phyloP scores from a whole-genome alignment of 2,888 invertebrate species.

The Drosophila infuscata region DNA sequence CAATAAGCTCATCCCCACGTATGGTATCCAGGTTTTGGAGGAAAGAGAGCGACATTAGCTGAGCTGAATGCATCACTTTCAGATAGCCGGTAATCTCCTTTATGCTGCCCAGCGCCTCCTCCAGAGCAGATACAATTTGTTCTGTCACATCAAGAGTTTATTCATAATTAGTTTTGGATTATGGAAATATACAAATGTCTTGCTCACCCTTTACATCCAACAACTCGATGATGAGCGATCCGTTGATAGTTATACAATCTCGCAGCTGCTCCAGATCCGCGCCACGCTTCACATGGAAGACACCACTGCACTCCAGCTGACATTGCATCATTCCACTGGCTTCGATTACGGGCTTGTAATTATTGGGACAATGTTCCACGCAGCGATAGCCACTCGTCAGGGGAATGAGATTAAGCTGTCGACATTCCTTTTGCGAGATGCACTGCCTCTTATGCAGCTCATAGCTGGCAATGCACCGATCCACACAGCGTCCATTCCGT shows the following conservation, averaged over 20 bases:
- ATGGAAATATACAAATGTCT: no score
- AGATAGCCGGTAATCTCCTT: constrained; percentile 89
- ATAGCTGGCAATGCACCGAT: constrained; percentile 64
- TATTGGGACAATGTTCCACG: constrained; percentile 88
- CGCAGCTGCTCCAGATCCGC: constrained; percentile 84
- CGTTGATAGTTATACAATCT: constrained; percentile 90
- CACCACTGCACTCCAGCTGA: constrained; percentile 65
- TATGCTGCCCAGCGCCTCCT: constrained; percentile 87
- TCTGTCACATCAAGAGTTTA: constrained; percentile 47
- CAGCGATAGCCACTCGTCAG: constrained; percentile 85
- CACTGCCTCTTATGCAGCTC: constrained; percentile 65
- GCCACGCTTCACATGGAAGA: constrained; percentile 58
- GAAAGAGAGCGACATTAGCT: constrained; percentile 88
- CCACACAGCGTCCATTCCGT: constrained; percentile 75
- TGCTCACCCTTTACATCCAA: constrained; percentile 70
- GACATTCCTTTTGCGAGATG: constrained; percentile 65
- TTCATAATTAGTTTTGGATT: background rate
- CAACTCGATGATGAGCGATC: constrained; percentile 88
- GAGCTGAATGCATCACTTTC: constrained; percentile 87
- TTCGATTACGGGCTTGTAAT: constrained; percentile 64
- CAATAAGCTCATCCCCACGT: constrained; percentile 86
- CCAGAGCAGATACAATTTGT: constrained; percentile 85
- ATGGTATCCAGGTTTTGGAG: constrained; percentile 88
- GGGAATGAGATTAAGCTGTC: constrained; percentile 53
- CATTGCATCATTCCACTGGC: constrained; percentile 48